These are phyloP conservation scores for Lissocephala sabroskyi DNA, from an alignment of 2,888 invertebrate species.

Conservation along the genomic window DNA sequence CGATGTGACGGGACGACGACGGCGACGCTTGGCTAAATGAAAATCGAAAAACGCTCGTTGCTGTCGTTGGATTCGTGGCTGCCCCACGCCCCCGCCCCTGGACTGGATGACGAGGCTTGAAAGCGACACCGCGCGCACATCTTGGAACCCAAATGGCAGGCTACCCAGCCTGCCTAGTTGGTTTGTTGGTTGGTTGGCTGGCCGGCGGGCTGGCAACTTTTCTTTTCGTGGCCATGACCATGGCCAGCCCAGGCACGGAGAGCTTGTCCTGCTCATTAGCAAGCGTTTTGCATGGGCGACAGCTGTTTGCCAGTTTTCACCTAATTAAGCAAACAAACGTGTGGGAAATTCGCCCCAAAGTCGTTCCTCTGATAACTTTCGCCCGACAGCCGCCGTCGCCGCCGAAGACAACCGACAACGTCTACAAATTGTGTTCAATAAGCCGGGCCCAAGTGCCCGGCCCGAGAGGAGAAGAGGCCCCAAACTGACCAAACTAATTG, in stretches of 20 bases:
- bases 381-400: constrained; percentile 16
- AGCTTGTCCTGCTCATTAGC: constrained; percentile 61
- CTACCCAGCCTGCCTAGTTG: too few species aligned
- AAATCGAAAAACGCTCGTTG: too few species aligned
- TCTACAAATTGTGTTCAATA: background rate
- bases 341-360: constrained; percentile 46
- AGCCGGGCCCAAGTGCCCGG: background rate
- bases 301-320: constrained; percentile 56
- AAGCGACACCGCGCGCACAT: background rate
- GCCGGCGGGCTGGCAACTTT: constrained; percentile 39
- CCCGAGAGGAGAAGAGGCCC: too few species aligned
- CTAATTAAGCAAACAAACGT: constrained; percentile 61
- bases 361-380: constrained; percentile 42
- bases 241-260: background rate
- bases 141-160: too few species aligned
- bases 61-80: too few species aligned
- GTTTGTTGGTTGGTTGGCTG: too few species aligned
- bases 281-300: constrained; percentile 33
- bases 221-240: constrained; percentile 40
- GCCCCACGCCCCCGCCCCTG: too few species aligned
- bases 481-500: constrained; percentile 45
- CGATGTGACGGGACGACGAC: background rate
- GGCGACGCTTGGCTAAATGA: background rate
- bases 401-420: too few species aligned
- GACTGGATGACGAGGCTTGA: too few species aligned